Evolutionary conservation across 1,140 invertebrate species (phyloP).

Genomic region (Arion vulgaris): DNA sequence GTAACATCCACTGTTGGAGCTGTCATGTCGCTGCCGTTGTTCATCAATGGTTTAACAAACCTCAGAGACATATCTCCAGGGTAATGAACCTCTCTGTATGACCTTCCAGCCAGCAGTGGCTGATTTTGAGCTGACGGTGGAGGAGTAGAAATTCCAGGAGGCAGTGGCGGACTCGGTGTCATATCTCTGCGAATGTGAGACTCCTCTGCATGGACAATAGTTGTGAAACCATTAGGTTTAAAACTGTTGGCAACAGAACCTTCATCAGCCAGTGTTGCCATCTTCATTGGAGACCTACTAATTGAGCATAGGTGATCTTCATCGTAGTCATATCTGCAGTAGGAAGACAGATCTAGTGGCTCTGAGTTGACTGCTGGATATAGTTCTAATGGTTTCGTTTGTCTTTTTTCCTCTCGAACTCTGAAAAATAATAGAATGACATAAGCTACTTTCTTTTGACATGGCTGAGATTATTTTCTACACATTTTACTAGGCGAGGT

Average conservation of each 20-base stretch:
- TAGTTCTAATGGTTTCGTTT: conserved; percentile 48
- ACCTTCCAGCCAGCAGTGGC: conserved; percentile 33
- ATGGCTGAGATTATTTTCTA: too few relatives aligned
- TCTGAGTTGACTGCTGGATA: conserved; percentile 49
- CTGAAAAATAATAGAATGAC: not conserved
- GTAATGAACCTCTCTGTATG: conserved; percentile 39
- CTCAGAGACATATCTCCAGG: conserved; percentile 42
- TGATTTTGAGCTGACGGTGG: conserved; percentile 37
- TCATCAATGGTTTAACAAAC: conserved; percentile 28
- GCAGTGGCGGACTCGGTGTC: conserved; percentile 11
- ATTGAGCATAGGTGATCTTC: conserved; percentile 66
- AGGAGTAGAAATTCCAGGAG: conserved; percentile 13
- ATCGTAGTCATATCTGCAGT: conserved; percentile 55
- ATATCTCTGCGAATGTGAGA: conserved; percentile 5
- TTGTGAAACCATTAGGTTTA: conserved; percentile 38
- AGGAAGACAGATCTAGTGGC: conserved; percentile 47
- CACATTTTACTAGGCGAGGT: too few relatives aligned
- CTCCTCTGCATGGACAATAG: conserved; percentile 12
- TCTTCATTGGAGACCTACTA: conserved; percentile 61
- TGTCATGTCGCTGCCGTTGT: not conserved
- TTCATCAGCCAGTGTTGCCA: conserved; percentile 57
- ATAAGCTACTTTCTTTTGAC: too few relatives aligned
- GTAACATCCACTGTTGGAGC: not conserved
- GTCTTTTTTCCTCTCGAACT: conserved; percentile 30
- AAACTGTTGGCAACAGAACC: conserved; percentile 34